A percentile compares a stretch with the other conserved stretches of the same genome.
These are phyloP conservation scores for Scaptomyza flava DNA, from an alignment of 2,888 invertebrate species.

Conservation along the genomic window DNA sequence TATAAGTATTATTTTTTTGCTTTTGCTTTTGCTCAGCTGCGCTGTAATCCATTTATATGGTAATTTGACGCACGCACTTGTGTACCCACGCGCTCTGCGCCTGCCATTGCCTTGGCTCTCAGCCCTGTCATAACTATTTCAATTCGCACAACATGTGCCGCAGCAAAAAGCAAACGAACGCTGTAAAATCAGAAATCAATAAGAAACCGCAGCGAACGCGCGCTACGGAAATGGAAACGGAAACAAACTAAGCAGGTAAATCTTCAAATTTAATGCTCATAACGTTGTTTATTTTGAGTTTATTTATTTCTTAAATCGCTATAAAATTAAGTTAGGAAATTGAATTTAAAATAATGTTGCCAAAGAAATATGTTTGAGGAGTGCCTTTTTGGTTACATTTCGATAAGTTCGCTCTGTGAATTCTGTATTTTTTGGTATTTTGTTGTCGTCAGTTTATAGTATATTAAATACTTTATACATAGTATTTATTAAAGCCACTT, in stretches of 20 bases:
- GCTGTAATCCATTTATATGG: constrained; percentile 76
- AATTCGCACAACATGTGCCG: constrained; percentile 69
- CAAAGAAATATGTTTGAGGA: too few species aligned
- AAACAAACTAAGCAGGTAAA: constrained; percentile 67
- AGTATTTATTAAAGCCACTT: constrained; percentile 54
- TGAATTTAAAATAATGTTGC: too few species aligned
- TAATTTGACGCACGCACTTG: constrained; percentile 57
- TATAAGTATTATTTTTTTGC: constrained; percentile 38
- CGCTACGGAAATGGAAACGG: constrained; percentile 62
- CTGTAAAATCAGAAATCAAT: constrained; percentile 49
- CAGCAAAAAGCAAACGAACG: constrained; percentile 2
- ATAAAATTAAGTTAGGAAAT: too few species aligned
- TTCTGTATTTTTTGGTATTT: constrained; percentile 2
- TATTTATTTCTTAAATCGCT: too few species aligned
- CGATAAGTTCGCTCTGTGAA: neutral
- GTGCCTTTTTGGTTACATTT: too few species aligned
- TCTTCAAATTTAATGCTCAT: constrained; percentile 17
- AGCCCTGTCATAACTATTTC: constrained; percentile 68
- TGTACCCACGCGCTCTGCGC: constrained; percentile 13
- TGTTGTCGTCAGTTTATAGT: constrained; percentile 7
- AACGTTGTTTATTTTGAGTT: neutral
- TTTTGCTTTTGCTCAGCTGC: constrained; percentile 33
- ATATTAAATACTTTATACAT: constrained; percentile 1
- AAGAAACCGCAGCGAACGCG: constrained; percentile 26
- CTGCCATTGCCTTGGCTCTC: constrained; percentile 24